Conservation (phyloP, 1,140 invertebrate species). For the Choristoneura fumiferana region DNA sequence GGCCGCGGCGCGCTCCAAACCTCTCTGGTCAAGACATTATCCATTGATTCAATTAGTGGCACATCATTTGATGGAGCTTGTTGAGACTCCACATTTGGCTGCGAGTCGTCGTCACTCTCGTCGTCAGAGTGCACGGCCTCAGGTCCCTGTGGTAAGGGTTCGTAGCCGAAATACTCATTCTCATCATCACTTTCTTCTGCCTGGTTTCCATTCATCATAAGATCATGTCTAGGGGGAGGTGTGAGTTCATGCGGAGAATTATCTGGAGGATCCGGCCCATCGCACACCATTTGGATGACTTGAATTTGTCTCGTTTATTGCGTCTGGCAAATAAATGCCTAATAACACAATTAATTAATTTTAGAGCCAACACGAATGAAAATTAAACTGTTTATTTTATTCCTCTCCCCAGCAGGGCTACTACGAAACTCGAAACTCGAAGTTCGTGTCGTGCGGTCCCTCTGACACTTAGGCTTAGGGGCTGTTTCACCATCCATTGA, state of each 20-base stretch:
- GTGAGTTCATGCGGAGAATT: constrained; percentile 60
- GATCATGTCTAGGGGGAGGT: constrained; percentile 55
- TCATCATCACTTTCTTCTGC: constrained; percentile 69
- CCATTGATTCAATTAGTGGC: constrained; percentile 68
- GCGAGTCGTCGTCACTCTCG: constrained; percentile 52
- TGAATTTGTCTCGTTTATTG: no score
- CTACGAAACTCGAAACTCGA: no score
- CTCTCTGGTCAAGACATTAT: constrained; percentile 55
- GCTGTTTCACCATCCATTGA: no score
- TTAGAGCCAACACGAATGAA: no score
- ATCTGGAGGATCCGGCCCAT: constrained; percentile 67
- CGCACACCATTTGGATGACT: constrained; percentile 56
- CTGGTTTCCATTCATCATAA: constrained; percentile 52
- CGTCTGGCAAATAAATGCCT: neutral
- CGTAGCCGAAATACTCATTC: constrained; percentile 62
- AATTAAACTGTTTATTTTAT: no score
- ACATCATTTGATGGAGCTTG: constrained; percentile 45
- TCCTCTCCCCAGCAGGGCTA: no score
- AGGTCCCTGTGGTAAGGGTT: constrained; percentile 65
- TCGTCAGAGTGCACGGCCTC: constrained; percentile 47
- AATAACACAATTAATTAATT: no score
- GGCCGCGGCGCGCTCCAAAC: constrained; percentile 63
- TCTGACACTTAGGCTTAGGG: no score
- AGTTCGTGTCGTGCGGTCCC: no score
- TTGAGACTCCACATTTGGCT: constrained; percentile 33